Conservation (phyloP, 2,888 invertebrate genomes). For the Eristalis arbustorum region DNA sequence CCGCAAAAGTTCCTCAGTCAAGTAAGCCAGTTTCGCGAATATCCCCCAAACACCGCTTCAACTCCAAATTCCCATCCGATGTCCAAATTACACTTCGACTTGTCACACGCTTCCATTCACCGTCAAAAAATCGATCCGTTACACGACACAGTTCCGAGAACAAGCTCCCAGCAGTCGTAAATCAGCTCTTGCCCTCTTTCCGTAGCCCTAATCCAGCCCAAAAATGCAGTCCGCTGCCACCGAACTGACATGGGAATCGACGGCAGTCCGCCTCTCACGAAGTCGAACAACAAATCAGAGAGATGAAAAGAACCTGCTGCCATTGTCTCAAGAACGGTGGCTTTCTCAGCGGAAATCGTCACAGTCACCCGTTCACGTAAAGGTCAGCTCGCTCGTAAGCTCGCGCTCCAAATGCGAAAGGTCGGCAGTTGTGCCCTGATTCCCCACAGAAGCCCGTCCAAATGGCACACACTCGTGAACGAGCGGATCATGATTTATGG, state of each 20-base stretch:
- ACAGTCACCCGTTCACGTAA: neutral
- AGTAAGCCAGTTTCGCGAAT: no score
- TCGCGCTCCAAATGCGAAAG: neutral
- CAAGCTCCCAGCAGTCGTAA: neutral
- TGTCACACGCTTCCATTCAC: neutral
- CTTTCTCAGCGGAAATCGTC: slow-evolving; percentile 8
- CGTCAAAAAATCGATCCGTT: neutral
- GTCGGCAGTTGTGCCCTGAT: neutral
- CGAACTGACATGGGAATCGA: neutral
- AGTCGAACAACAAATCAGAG: neutral
- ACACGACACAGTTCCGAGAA: neutral
- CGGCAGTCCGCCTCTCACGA: neutral
- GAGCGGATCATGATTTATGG: neutral
- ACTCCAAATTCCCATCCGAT: no score
- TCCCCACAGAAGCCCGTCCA: neutral
- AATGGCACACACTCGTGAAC: neutral
- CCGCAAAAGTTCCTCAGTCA: no score
- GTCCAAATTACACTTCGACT: neutral
- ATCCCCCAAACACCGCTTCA: no score
- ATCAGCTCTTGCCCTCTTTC: neutral
- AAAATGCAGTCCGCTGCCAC: neutral
- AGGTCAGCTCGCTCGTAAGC: neutral
- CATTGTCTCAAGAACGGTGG: slow-evolving; percentile 32
- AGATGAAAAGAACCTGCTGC: slow-evolving; percentile 17
- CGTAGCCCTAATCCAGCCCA: neutral